Evolutionary conservation across 2,888 invertebrate species (phyloP).

Genomic region (Priocnemis perturbator): DNA sequence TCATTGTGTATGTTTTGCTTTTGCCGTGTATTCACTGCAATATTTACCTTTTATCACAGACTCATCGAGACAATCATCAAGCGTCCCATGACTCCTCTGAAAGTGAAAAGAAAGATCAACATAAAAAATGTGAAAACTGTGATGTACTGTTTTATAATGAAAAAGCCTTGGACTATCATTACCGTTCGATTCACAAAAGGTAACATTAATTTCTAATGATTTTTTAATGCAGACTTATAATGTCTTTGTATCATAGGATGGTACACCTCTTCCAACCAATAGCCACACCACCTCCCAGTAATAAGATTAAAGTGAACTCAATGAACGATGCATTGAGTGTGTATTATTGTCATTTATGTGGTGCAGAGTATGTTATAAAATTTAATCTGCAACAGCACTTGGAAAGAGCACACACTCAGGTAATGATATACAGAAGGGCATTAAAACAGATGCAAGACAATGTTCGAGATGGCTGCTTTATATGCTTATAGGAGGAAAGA

Average conservation of each 20-base stretch:
- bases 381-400: slow-evolving; percentile 79
- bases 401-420: slow-evolving; percentile 67
- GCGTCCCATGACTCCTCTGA: slow-evolving; percentile 74
- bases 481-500: slow-evolving; percentile 75
- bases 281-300: slow-evolving; percentile 77
- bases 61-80: slow-evolving; percentile 79
- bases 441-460: not conserved
- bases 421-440: slow-evolving; percentile 33
- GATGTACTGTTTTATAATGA: slow-evolving; percentile 78
- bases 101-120: slow-evolving; percentile 50
- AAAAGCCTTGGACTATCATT: slow-evolving; percentile 80
- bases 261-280: slow-evolving; percentile 75
- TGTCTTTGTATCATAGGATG: slow-evolving; percentile 64
- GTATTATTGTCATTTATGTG: slow-evolving; percentile 80
- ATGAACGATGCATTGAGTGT: slow-evolving; percentile 77
- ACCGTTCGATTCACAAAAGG: slow-evolving; percentile 76
- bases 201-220: slow-evolving; percentile 40
- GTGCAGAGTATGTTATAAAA: slow-evolving; percentile 82
- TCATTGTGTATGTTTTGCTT: not conserved
- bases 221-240: slow-evolving; percentile 5
- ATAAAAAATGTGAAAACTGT: slow-evolving; percentile 78
- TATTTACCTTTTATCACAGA: slow-evolving; percentile 69
- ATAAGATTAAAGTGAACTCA: slow-evolving; percentile 77
- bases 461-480: slow-evolving; percentile 5
- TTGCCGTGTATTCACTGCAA: slow-evolving; percentile 3